A percentile compares a stretch with the other conserved stretches of the same genome.
These are phyloP conservation scores for Volucella bombylans DNA, from an alignment of 2,888 invertebrate genomes.

Conservation along the genomic window DNA sequence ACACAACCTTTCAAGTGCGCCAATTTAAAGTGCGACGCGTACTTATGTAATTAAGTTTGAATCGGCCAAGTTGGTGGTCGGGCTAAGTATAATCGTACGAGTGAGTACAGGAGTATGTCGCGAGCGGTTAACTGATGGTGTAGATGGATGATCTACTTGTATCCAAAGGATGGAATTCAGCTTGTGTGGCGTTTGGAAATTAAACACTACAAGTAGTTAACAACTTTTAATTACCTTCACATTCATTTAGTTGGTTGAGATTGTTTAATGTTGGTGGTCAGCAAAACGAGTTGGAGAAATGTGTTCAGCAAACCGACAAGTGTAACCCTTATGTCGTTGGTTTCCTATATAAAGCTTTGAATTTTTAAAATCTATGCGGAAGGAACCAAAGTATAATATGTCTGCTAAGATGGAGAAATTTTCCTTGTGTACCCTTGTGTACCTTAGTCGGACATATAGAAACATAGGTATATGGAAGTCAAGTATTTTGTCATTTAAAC, in stretches of 20 bases:
- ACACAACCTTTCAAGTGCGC: constrained; percentile 49
- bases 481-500: no score
- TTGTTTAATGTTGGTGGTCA: no score
- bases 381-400: constrained; percentile 31
- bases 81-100: neutral
- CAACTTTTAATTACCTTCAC: constrained; percentile 44
- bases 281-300: constrained; percentile 4
- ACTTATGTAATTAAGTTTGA: constrained; percentile 68
- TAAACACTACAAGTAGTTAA: constrained; percentile 46
- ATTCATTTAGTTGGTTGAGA: constrained; percentile 38
- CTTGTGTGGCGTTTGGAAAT: constrained; percentile 63
- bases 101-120: neutral
- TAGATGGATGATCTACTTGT: constrained; percentile 29
- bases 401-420: neutral
- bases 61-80: constrained; percentile 47
- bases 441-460: neutral
- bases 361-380: constrained; percentile 30
- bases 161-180: constrained; percentile 39
- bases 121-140: constrained; percentile 1
- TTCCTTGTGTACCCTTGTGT: neutral
- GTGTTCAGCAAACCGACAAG: neutral
- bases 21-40: constrained; percentile 70
- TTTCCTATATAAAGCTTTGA: constrained; percentile 4
- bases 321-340: neutral
- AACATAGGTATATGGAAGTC: no score